phyloP scores from a whole-genome alignment of 2,113 vertebrate genomes.

The Eulemur macaco region DNA sequence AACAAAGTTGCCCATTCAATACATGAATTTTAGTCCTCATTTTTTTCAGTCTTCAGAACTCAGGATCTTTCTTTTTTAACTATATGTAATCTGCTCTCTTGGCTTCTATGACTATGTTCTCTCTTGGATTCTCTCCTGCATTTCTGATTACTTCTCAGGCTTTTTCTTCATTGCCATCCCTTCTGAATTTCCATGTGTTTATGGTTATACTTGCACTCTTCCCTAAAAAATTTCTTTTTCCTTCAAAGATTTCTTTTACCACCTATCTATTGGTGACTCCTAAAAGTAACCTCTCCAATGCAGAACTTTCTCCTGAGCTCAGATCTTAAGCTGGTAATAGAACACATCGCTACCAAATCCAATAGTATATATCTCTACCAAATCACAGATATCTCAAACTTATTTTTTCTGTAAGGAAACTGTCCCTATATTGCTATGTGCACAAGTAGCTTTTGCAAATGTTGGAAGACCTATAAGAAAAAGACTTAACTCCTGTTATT shows the following conservation, averaged over 20 bases:
- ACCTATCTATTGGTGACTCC: background rate
- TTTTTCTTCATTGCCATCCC: background rate
- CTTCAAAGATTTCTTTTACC: background rate
- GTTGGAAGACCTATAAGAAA: background rate
- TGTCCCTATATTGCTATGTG: background rate
- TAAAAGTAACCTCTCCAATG: background rate
- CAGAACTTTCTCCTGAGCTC: background rate
- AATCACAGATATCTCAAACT: background rate
- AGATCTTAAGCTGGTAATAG: background rate
- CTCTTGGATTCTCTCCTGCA: background rate
- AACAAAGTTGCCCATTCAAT: background rate
- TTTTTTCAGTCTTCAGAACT: background rate
- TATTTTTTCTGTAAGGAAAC: background rate
- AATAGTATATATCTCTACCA: background rate
- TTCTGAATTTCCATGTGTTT: background rate
- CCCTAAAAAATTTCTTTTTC: background rate
- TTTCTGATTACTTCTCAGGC: background rate
- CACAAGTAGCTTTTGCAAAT: background rate
- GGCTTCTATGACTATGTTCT: background rate
- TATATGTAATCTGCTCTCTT: background rate
- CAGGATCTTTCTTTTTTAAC: background rate
- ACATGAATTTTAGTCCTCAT: background rate
- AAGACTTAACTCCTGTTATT: background rate
- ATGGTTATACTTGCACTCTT: background rate
- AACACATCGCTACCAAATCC: background rate